phyloP scores from a whole-genome alignment of 2,888 invertebrate species.

The Napeogenes sylphis region DNA sequence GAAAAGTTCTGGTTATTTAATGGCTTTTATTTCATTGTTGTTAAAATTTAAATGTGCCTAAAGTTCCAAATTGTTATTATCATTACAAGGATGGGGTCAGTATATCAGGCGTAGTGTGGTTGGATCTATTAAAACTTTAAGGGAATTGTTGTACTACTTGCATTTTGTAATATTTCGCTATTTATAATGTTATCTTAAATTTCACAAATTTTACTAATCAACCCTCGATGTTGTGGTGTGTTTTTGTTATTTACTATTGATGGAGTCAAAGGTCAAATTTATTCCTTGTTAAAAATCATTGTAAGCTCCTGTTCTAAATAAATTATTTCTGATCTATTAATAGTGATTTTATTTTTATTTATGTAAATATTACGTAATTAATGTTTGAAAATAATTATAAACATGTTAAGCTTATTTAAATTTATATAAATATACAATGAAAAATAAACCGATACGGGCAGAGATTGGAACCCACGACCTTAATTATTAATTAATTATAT shows the following conservation, averaged over 20 bases:
- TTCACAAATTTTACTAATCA: constrained; percentile 45
- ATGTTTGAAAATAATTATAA: too few relatives aligned
- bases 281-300: constrained; percentile 66
- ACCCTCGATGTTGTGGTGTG: constrained; percentile 62
- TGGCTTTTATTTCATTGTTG: constrained; percentile 32
- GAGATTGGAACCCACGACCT: too few relatives aligned
- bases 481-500: too few relatives aligned
- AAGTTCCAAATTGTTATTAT: constrained; percentile 23
- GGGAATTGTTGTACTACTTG: constrained; percentile 22
- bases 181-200: constrained; percentile 32
- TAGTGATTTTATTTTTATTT: constrained; percentile 18
- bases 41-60: constrained; percentile 56
- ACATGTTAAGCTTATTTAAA: too few relatives aligned
- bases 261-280: constrained; percentile 56
- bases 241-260: constrained; percentile 53
- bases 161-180: constrained; percentile 17
- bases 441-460: too few relatives aligned
- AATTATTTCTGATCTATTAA: constrained; percentile 53
- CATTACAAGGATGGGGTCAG: constrained; percentile 2
- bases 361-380: neutral
- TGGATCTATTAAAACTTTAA: constrained; percentile 30
- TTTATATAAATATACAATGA: too few relatives aligned
- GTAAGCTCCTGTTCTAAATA: constrained; percentile 65
- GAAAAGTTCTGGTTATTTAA: neutral
- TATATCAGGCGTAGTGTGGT: constrained; percentile 15